Conservation (phyloP, 2,113 vertebrate species). For the Xiphias gladius region DNA sequence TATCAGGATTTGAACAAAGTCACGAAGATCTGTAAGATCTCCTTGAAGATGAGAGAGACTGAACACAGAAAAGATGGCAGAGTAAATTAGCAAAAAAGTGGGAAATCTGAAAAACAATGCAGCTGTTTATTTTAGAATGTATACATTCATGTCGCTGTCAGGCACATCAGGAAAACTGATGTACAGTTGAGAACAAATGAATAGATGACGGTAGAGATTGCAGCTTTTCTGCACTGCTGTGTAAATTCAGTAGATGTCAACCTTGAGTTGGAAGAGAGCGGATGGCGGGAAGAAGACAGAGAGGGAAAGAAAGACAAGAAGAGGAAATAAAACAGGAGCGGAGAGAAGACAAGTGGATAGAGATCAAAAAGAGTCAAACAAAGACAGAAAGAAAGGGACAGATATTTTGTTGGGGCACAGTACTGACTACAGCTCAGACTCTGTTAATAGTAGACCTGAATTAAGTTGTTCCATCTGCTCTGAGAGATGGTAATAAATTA, state of each 20-base stretch:
- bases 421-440: constrained; percentile 44
- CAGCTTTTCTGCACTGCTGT: constrained; percentile 32
- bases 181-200: neutral
- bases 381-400: constrained; percentile 7
- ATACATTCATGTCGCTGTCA: neutral
- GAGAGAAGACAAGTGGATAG: constrained; percentile 21
- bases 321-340: constrained; percentile 8
- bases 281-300: neutral
- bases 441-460: constrained; percentile 45
- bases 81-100: too few relatives aligned
- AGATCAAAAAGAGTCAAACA: constrained; percentile 34
- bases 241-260: constrained; percentile 48
- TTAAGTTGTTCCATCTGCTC: constrained; percentile 51
- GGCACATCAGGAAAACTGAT: constrained; percentile 14
- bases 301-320: constrained; percentile 3
- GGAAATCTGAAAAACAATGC: too few relatives aligned
- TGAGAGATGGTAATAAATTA: constrained; percentile 57
- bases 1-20: constrained; percentile 9
- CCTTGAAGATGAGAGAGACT: neutral
- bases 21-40: constrained; percentile 34
- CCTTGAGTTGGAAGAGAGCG: constrained; percentile 42
- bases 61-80: neutral
- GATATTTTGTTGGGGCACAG: constrained; percentile 31
- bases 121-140: constrained; percentile 3
- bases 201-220: neutral